Conservation (phyloP, 92 coral and sea anemone genomes). For the Parazoanthus swiftii region DNA sequence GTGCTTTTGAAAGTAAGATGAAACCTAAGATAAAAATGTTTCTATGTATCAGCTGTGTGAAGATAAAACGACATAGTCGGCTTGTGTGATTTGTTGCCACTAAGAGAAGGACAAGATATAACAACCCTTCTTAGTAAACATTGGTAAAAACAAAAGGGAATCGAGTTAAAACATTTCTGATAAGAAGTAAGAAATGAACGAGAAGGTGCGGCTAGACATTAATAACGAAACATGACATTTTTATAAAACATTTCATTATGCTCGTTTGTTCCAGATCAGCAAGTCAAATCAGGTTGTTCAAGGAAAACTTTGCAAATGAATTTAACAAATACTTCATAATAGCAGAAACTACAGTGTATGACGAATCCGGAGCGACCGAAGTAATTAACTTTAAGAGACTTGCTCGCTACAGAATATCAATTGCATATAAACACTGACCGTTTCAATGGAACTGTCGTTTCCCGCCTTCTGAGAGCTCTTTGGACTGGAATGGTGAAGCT, state of each 20-base stretch:
- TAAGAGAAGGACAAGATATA: not conserved
- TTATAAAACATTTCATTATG: no score
- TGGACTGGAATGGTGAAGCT: constrained; percentile 13
- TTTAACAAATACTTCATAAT: not conserved
- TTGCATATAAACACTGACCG: constrained; percentile 32
- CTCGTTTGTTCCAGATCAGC: not conserved
- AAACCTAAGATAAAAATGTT: not conserved
- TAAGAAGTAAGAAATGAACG: not conserved
- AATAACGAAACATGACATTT: no score
- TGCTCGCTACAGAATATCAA: not conserved
- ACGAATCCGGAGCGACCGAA: not conserved
- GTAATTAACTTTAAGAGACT: not conserved
- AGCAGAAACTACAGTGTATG: not conserved
- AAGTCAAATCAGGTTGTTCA: not conserved
- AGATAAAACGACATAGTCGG: not conserved
- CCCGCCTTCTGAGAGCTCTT: not conserved
- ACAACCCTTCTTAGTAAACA: not conserved
- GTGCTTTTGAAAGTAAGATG: not conserved
- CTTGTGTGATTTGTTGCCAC: not conserved
- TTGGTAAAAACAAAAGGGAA: not conserved
- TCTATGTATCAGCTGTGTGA: not conserved
- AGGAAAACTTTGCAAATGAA: not conserved
- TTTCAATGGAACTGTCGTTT: constrained; percentile 14
- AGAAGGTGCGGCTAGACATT: not conserved
- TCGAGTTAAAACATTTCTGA: not conserved